Evolutionary conservation across 2,888 invertebrate species (phyloP).

Genomic region (Melanchra persicariae): DNA sequence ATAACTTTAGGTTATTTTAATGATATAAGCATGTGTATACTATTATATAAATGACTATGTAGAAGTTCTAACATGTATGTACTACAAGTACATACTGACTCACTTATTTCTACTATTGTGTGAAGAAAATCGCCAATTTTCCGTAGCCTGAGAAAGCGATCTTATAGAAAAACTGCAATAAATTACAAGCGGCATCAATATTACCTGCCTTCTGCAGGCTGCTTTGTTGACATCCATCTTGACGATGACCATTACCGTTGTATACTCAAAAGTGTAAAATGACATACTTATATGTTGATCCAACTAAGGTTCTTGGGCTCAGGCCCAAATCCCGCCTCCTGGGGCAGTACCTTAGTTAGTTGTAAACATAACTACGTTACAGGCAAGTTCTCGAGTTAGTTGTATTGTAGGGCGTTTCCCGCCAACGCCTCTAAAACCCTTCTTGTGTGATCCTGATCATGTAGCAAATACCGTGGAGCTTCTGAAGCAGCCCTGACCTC

Average conservation of each 20-base stretch:
- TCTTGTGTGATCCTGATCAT: conserved; percentile 25
- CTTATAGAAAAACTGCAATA: no score
- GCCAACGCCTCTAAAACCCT: conserved; percentile 48
- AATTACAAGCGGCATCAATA: not conserved
- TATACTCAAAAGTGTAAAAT: not conserved
- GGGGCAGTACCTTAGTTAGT: conserved; percentile 23
- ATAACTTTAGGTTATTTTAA: no score
- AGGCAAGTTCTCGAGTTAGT: conserved; percentile 24
- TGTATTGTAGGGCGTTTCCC: conserved; percentile 30
- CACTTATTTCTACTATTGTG: not conserved
- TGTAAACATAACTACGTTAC: conserved; percentile 18
- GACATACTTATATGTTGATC: conserved; percentile 4
- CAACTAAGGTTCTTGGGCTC: conserved; percentile 22
- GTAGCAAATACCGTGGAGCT: conserved; percentile 24
- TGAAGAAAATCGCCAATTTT: not conserved
- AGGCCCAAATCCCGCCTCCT: conserved; percentile 1
- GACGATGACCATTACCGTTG: not conserved
- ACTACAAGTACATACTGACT: no score
- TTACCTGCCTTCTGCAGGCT: not conserved
- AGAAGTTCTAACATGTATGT: not conserved
- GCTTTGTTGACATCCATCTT: not conserved
- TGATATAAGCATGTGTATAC: no score
- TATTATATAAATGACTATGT: not conserved
- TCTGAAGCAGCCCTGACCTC: conserved; percentile 47
- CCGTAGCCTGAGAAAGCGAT: not conserved